Percentiles rank a stretch among this genome's conserved stretches.
Evolutionary conservation across 2,888 invertebrate genomes (phyloP).

Genomic region (Oscheius sp.): DNA sequence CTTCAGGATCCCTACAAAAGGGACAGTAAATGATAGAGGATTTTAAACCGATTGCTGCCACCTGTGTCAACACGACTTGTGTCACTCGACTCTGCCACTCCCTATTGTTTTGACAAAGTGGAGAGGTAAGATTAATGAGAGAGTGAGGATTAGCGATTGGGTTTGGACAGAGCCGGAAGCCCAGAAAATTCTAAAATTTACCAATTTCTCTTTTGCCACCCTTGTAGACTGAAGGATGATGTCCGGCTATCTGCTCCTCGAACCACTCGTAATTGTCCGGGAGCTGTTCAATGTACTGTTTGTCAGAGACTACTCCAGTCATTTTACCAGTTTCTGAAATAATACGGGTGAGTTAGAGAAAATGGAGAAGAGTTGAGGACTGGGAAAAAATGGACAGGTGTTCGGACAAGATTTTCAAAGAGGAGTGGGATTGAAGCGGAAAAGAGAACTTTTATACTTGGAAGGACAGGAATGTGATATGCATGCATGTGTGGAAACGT

Average conservation of each 20-base stretch:
- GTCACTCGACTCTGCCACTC: background rate
- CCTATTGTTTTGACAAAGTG: too few relatives aligned
- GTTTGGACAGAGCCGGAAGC: too few relatives aligned
- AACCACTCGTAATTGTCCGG: conserved; percentile 66
- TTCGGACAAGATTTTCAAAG: background rate
- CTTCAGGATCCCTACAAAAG: conserved; percentile 67
- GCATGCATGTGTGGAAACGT: too few relatives aligned
- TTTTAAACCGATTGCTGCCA: conserved; percentile 9
- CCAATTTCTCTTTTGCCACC: conserved; percentile 72
- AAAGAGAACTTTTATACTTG: conserved; percentile 13
- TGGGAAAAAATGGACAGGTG: background rate
- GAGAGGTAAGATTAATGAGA: too few relatives aligned
- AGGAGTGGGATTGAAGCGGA: conserved; percentile 23
- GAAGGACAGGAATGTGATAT: too few relatives aligned
- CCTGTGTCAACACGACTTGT: conserved; percentile 30
- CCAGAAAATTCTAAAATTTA: conserved; percentile 33
- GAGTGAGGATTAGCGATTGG: too few relatives aligned
- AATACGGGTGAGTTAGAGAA: background rate
- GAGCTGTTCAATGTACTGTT: conserved; percentile 38
- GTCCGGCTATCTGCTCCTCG: conserved; percentile 69
- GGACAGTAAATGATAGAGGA: conserved; percentile 6
- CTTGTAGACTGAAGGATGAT: conserved; percentile 70
- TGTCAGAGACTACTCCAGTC: background rate
- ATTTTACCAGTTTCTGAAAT: too few relatives aligned
- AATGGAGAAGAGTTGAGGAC: conserved; percentile 3